Base-by-base conservation (phyloP, 1,140 invertebrate species). In the Procambarus clarkii region DNA sequence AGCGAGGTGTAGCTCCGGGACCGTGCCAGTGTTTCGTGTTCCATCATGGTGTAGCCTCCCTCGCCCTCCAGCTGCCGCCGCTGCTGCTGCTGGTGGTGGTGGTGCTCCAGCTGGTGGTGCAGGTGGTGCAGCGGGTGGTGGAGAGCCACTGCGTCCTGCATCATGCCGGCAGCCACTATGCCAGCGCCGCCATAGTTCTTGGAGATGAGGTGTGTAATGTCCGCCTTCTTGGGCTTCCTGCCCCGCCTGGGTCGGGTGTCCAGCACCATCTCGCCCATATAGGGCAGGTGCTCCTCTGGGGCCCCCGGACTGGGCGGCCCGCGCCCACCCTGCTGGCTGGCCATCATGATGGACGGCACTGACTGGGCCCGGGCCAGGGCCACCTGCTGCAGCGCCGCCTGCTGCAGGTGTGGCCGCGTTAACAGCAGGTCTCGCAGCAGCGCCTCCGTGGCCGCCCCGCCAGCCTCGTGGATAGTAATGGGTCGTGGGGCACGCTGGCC, bases 151-250 rank as follows among this genome's bases (percentile, higher is more conserved):
- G 80, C 58, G 69, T 88, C 82, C 24, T 92, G 86, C 64, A 92
- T 48, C 46, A 71, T 79, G 18, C 64, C 44, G 74, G 74, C 64
- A 34, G 71, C 74, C 18, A 69, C 71, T 24, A 79, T 45, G 9
- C 80, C 76, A 24, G 97, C 97, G 45, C 97, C 95, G n/a, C 86
- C 97, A 93, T 98, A 98, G 94, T 98, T 98, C 93, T 98, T 98
- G 93, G 98, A 98, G 93, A 98, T 98, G n/a, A 98, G 94, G 93
- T 98, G 97, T 93, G 97, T 98, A 91, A 98, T 98, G 93, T 98
- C 97, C 0, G 97, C 97, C 93, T 98, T 98, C 93, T 98, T 98
- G 0, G 97, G 97, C 93, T 98, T 98, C 15, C 97, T 95, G 0
- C 97, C 97, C 91, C 97, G 95, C 54, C 97, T 94, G 0, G 97